These are phyloP conservation scores for Silurus meridionalis DNA, from an alignment of 2,113 vertebrate genomes.

Conservation along the genomic window DNA sequence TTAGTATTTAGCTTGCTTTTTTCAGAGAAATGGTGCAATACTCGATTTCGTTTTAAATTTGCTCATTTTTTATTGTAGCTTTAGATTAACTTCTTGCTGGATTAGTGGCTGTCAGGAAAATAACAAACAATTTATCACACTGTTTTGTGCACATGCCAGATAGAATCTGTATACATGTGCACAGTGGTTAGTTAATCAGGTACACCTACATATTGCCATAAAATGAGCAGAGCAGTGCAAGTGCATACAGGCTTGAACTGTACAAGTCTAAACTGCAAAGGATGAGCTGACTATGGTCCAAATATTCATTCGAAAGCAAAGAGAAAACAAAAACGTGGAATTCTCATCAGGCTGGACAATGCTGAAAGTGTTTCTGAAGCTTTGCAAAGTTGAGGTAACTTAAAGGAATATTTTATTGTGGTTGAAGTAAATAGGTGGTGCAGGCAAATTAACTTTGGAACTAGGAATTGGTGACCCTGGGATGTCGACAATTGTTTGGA, in stretches of 20 bases:
- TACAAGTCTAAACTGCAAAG: background rate
- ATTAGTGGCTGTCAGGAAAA: too few relatives aligned
- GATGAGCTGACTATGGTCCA: background rate
- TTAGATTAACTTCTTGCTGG: too few relatives aligned
- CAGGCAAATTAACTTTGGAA: too few relatives aligned
- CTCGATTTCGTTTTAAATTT: too few relatives aligned
- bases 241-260: background rate
- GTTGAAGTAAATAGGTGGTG: background rate
- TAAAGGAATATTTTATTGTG: background rate
- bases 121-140: background rate
- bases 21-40: too few relatives aligned
- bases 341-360: background rate
- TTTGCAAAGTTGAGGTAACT: background rate
- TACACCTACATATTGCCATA: background rate
- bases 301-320: background rate
- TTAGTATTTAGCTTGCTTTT: too few relatives aligned
- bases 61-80: too few relatives aligned
- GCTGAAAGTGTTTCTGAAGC: too few relatives aligned
- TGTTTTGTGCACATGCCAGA: background rate
- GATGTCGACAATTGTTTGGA: too few relatives aligned
- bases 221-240: background rate
- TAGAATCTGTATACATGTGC: background rate
- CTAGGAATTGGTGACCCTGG: too few relatives aligned
- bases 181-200: background rate
- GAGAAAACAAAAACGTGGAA: background rate